These are phyloP conservation scores for Perca fluviatilis DNA, from an alignment of 2,113 vertebrate genomes.

Conservation along the genomic window DNA sequence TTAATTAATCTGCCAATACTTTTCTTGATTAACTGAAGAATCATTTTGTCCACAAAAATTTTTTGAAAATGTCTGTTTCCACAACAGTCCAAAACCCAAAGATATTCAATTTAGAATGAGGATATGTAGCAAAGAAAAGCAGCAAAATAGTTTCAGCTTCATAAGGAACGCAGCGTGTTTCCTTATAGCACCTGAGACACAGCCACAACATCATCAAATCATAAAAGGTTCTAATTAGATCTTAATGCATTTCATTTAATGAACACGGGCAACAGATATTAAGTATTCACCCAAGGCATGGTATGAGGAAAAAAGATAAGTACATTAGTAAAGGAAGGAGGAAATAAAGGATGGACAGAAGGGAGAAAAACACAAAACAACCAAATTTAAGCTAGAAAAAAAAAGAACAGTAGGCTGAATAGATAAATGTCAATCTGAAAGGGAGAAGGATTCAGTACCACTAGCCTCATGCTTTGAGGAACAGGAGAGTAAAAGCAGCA, in stretches of 20 bases:
- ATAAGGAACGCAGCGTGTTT: neutral
- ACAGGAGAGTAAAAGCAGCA: slow-evolving; percentile 52
- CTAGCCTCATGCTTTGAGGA: slow-evolving; percentile 7
- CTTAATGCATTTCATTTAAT: slow-evolving; percentile 6
- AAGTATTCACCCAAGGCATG: neutral
- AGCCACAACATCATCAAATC: neutral
- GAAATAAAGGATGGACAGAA: neutral
- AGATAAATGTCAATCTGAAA: neutral
- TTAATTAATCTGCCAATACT: neutral
- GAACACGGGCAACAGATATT: neutral
- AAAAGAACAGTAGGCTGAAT: neutral
- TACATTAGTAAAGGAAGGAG: neutral
- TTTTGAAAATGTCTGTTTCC: neutral
- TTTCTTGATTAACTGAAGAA: neutral
- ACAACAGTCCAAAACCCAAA: neutral
- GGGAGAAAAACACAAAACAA: neutral
- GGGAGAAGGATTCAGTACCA: neutral
- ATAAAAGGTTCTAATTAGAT: neutral
- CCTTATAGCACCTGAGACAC: slow-evolving; percentile 3
- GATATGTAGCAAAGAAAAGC: neutral
- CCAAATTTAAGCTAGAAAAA: neutral
- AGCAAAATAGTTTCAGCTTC: neutral
- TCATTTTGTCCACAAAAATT: neutral
- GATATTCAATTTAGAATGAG: neutral
- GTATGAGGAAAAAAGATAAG: neutral